Evolutionary conservation across 2,797 vertebrate species (phyloP).

Genomic region (Pelodytes ibericus): DNA sequence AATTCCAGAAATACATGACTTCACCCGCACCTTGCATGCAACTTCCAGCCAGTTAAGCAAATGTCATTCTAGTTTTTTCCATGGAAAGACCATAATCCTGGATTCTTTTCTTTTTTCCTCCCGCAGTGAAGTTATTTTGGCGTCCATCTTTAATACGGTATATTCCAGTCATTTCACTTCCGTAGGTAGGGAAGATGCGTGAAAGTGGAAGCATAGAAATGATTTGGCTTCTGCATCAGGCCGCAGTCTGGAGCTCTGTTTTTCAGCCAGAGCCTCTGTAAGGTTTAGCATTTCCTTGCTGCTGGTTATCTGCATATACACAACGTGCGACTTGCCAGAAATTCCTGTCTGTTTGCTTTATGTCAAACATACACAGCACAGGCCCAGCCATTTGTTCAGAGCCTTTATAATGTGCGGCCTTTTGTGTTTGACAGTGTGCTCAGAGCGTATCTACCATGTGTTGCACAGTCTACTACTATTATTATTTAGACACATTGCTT

Average conservation of each 20-base stretch:
- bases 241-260: background rate
- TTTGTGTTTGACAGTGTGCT: background rate
- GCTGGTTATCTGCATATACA: constrained; percentile 13
- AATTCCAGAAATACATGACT: too few species aligned
- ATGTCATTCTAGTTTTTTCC: too few species aligned
- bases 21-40: too few species aligned
- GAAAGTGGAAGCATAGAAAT: constrained; percentile 29
- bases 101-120: too few species aligned
- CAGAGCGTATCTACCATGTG: too few species aligned
- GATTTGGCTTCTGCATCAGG: constrained; percentile 22
- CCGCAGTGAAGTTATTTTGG: too few species aligned
- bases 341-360: constrained; percentile 33
- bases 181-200: constrained; percentile 27
- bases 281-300: background rate
- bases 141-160: too few species aligned
- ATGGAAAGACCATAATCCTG: too few species aligned
- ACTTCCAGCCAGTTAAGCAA: too few species aligned
- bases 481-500: too few species aligned
- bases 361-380: background rate
- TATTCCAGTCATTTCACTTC: too few species aligned
- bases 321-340: constrained; percentile 38
- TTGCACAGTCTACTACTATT: too few species aligned
- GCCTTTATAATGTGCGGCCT: constrained; percentile 4
- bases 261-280: constrained; percentile 2
- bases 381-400: background rate